Percentiles rank a stretch among this genome's conserved stretches.
Conservation (phyloP, 2,888 invertebrate genomes). For the Platycheirus albimanus region DNA sequence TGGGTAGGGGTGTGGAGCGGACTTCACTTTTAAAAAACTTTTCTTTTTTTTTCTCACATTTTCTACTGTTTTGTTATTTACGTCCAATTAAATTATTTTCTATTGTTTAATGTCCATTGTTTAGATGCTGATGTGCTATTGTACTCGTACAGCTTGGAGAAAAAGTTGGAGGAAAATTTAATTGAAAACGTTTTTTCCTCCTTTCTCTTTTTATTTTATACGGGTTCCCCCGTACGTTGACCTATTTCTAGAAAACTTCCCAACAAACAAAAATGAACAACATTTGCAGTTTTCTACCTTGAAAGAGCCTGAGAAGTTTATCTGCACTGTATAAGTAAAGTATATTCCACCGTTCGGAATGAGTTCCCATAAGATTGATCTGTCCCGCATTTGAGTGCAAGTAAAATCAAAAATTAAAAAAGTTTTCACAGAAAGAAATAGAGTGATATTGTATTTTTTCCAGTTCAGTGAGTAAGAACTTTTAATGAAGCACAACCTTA, state of each 20-base stretch:
- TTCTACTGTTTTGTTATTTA: conserved; percentile 23
- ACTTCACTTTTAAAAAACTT: conserved; percentile 4
- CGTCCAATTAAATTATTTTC: conserved; percentile 68
- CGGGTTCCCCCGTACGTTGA: conserved; percentile 32
- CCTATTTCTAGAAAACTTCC: conserved; percentile 26
- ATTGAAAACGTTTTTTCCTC: conserved; percentile 5
- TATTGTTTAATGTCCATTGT: conserved; percentile 49
- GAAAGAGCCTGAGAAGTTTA: conserved; percentile 43
- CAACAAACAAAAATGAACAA: conserved; percentile 14
- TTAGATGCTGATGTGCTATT: background rate
- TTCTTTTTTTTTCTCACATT: background rate
- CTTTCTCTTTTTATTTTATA: background rate
- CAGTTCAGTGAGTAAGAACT: conserved; percentile 45
- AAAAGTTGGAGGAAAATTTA: conserved; percentile 9
- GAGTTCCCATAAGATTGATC: conserved; percentile 43
- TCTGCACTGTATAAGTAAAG: conserved; percentile 29
- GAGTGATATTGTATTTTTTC: conserved; percentile 15
- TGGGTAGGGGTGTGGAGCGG: too few relatives aligned
- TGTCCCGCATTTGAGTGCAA: background rate
- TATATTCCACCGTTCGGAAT: conserved; percentile 27
- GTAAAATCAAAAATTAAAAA: conserved; percentile 49
- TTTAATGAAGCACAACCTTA: conserved; percentile 63
- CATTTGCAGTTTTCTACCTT: conserved; percentile 14
- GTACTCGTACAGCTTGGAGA: background rate
- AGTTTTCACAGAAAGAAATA: conserved; percentile 32